Evolutionary conservation across 2,113 vertebrate genomes (phyloP).

Genomic region (Chunga burmeisteri): DNA sequence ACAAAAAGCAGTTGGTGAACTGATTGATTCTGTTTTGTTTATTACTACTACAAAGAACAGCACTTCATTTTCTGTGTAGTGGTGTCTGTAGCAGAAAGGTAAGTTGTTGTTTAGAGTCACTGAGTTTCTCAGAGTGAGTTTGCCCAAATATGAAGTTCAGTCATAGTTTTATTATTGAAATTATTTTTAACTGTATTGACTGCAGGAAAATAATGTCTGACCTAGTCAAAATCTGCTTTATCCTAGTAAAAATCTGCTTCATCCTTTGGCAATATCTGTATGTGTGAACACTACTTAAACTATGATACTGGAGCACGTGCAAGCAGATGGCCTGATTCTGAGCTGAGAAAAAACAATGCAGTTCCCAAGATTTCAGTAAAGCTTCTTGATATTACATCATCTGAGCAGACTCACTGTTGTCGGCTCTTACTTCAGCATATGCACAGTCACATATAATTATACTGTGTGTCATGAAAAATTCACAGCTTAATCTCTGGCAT

Average conservation of each 20-base stretch:
- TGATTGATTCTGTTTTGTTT: neutral
- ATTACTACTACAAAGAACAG: neutral
- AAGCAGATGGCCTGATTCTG: neutral
- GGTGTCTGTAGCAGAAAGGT: neutral
- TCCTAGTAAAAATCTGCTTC: neutral
- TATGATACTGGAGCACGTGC: fast-evolving
- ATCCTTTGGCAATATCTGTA: neutral
- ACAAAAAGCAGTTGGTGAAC: neutral
- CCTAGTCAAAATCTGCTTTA: neutral
- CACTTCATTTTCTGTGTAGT: neutral
- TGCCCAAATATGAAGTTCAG: neutral
- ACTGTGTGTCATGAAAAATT: neutral
- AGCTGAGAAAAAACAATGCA: neutral
- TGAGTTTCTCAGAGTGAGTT: neutral
- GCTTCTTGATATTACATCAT: neutral
- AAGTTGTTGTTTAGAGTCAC: neutral
- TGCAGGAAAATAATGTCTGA: neutral
- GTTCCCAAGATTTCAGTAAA: neutral
- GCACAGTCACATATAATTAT: neutral
- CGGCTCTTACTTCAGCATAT: neutral
- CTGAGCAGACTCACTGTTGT: neutral
- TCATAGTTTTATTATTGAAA: neutral
- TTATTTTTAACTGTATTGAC: neutral
- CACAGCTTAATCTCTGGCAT: neutral
- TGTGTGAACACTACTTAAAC: neutral